These are phyloP conservation scores for Chrysemys picta DNA, from an alignment of 2,113 vertebrate species.

Conservation along the genomic window DNA sequence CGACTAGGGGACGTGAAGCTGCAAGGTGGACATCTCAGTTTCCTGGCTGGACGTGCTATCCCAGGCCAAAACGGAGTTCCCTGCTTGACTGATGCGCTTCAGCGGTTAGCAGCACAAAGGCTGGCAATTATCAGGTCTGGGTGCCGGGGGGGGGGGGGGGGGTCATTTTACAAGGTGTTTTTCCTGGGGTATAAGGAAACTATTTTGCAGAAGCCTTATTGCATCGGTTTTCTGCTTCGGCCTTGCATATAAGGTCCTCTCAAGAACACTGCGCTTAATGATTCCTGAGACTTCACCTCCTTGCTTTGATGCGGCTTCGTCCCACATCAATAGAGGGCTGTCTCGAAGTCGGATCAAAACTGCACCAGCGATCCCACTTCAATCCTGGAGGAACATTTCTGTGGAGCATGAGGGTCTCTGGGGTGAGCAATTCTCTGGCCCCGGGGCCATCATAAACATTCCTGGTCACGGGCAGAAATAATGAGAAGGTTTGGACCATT, in stretches of 20 bases:
- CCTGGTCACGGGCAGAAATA: background rate
- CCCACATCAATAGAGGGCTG: slow-evolving; percentile 1
- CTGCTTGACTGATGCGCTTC: background rate
- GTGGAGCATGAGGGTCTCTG: background rate
- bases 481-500: background rate
- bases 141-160: rapidly evolving
- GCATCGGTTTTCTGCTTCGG: rapidly evolving
- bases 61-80: background rate
- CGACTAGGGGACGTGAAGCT: no score
- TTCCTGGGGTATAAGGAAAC: rapidly evolving
- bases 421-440: background rate
- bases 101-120: background rate
- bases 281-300: slow-evolving; percentile 20
- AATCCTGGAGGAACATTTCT: slow-evolving; percentile 28
- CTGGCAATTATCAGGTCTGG: background rate
- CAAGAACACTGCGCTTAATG: background rate
- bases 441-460: background rate
- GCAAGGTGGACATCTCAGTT: background rate
- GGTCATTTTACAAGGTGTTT: background rate
- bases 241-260: background rate
- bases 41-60: rapidly evolving
- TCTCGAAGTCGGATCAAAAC: slow-evolving; percentile 46
- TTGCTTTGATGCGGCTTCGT: slow-evolving; percentile 14
- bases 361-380: slow-evolving; percentile 27
- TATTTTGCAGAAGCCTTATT: background rate